Percentiles rank a stretch among this genome's conserved stretches.
These are phyloP conservation scores for Eupeodes latifasciatus DNA, from an alignment of 2,888 invertebrate genomes.

Conservation along the genomic window DNA sequence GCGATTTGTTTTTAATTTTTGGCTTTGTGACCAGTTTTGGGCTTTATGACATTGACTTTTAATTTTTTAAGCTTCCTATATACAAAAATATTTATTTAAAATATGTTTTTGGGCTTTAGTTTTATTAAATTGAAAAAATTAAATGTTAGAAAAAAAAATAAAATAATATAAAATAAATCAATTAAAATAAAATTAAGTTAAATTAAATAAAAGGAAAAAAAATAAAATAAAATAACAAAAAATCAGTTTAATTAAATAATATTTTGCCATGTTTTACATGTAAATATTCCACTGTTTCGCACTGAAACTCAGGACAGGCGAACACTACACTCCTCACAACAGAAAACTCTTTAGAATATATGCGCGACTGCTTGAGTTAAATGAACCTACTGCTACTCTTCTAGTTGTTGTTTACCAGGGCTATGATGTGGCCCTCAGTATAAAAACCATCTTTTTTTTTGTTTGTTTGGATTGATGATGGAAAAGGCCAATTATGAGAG, in stretches of 20 bases:
- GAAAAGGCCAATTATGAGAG: slow-evolving; percentile 63
- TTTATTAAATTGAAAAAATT: neutral
- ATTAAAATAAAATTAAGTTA: too few species aligned
- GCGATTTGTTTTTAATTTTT: too few species aligned
- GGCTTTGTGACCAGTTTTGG: too few species aligned
- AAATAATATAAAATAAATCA: too few species aligned
- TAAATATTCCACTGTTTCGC: neutral
- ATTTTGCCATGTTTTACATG: neutral
- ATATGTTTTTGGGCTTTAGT: too few species aligned
- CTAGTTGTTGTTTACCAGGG: neutral
- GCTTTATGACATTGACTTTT: too few species aligned
- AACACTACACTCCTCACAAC: neutral
- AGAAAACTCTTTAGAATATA: neutral
- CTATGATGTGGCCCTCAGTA: neutral
- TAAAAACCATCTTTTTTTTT: slow-evolving; percentile 7
- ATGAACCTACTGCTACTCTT: slow-evolving; percentile 34
- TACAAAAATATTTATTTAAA: too few species aligned
- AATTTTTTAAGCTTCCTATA: too few species aligned
- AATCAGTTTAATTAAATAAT: too few species aligned
- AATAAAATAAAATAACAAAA: too few species aligned
- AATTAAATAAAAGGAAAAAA: too few species aligned
- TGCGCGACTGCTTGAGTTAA: slow-evolving; percentile 9
- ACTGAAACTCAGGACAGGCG: neutral
- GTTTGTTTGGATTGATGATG: slow-evolving; percentile 41
- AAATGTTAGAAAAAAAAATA: too few species aligned